Evolutionary conservation across 2,888 invertebrate species (phyloP).

Genomic region (Sisyra terminalis): DNA sequence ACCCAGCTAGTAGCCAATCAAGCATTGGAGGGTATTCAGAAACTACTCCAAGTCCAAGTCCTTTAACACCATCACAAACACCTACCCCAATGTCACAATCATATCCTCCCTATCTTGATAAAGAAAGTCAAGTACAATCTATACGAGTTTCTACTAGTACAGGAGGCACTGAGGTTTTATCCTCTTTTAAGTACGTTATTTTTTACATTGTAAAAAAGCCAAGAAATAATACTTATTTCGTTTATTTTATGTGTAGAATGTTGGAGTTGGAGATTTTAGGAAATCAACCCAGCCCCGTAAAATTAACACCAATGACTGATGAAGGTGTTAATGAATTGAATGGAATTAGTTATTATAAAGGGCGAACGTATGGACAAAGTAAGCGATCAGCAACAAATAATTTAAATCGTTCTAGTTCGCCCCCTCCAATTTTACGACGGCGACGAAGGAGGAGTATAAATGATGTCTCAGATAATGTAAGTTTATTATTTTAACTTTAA

Average conservation of each 20-base stretch:
- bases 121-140: conserved; percentile 7
- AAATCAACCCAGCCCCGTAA: conserved; percentile 23
- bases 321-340: conserved; percentile 23
- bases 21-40: conserved; percentile 24
- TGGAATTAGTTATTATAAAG: conserved; percentile 13
- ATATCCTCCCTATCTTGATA: conserved; percentile 11
- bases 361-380: conserved; percentile 10
- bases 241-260: conserved; percentile 5
- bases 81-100: conserved; percentile 11
- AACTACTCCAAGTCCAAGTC: conserved; percentile 23
- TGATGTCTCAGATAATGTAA: neutral
- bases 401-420: conserved; percentile 14
- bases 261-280: conserved; percentile 18
- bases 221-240: neutral
- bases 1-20: conserved; percentile 29
- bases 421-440: conserved; percentile 29
- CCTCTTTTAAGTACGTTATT: conserved; percentile 29
- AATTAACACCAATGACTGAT: conserved; percentile 23
- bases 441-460: conserved; percentile 19
- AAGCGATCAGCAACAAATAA: neutral
- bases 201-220: neutral
- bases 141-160: conserved; percentile 13
- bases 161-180: conserved; percentile 25
- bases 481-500: neutral
- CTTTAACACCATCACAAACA: conserved; percentile 19